Evolutionary conservation across 92 coral and sea anemone genomes (phyloP).

Genomic region (Micromussa lordhowensis): DNA sequence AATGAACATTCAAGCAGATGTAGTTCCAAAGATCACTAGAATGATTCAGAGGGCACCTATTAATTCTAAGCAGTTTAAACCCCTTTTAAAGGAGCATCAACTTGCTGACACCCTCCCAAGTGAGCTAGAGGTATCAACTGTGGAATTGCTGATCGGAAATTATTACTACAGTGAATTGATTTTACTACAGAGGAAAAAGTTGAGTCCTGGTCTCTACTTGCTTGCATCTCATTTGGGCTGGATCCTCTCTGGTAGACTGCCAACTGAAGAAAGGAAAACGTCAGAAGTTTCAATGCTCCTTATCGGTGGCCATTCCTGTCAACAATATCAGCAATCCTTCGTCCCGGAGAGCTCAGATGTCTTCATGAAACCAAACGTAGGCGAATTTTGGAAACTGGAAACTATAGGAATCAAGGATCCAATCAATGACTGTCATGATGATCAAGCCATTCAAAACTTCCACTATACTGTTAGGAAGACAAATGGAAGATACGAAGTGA

Average conservation of each 20-base stretch:
- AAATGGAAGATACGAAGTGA: conserved; percentile 36
- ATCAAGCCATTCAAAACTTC: conserved; percentile 30
- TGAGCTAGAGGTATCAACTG: conserved; percentile 18
- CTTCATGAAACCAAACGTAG: conserved; percentile 24
- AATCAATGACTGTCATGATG: conserved; percentile 17
- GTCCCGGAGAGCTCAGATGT: no score
- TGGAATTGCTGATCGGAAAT: conserved; percentile 12
- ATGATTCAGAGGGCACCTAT: no score
- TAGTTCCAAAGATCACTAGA: no score
- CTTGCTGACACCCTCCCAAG: conserved; percentile 61
- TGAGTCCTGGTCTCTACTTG: no score
- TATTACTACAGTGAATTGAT: no score
- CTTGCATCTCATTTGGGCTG: no score
- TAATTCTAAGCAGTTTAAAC: background rate
- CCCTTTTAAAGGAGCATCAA: background rate
- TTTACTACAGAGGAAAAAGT: no score
- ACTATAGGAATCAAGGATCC: conserved; percentile 32
- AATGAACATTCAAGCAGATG: background rate
- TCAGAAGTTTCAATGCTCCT: conserved; percentile 9
- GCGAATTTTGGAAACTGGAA: conserved; percentile 48
- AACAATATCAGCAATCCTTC: background rate
- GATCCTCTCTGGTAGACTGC: conserved; percentile 38
- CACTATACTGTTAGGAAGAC: conserved; percentile 22
- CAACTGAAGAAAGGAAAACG: conserved; percentile 13
- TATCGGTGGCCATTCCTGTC: background rate